Percentiles rank a stretch among this genome's conserved stretches.
phyloP scores from a whole-genome alignment of 2,113 vertebrate species.

The Hippocampus mohnikei region DNA sequence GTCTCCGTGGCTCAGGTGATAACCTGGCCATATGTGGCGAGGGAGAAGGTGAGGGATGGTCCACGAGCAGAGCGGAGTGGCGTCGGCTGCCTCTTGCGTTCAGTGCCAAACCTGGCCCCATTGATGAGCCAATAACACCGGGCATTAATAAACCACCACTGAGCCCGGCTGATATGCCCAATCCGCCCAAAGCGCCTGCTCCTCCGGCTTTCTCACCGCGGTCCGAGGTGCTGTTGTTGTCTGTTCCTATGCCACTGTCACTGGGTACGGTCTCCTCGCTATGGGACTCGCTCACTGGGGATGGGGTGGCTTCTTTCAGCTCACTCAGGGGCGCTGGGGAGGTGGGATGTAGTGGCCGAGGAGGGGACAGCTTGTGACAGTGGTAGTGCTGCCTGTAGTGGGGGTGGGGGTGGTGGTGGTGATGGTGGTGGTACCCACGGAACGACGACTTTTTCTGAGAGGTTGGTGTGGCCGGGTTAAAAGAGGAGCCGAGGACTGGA shows the following conservation, averaged over 20 bases:
- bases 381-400: constrained; percentile 73
- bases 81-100: constrained; percentile 75
- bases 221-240: constrained; percentile 98
- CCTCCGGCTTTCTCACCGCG: constrained; percentile 86
- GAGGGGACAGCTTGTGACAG: constrained; percentile 75
- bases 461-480: constrained; percentile 38
- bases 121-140: constrained; percentile 78
- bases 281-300: constrained; percentile 96
- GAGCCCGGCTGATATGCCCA: constrained; percentile 61
- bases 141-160: constrained; percentile 76
- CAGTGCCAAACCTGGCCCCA: constrained; percentile 65
- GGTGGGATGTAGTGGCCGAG: constrained; percentile 73
- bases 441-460: constrained; percentile 73
- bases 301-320: constrained; percentile 95
- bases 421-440: constrained; percentile 67
- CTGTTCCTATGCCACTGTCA: constrained; percentile 96
- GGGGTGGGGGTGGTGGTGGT: constrained; percentile 44
- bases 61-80: constrained; percentile 80
- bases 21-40: constrained; percentile 69
- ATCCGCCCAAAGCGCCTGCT: constrained; percentile 56
- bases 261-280: constrained; percentile 96
- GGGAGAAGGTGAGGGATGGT: constrained; percentile 82
- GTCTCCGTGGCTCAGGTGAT: constrained; percentile 76
- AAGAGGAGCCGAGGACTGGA: constrained; percentile 35
- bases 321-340: constrained; percentile 86